A percentile compares a stretch with the other conserved stretches of the same genome.
Evolutionary conservation across 2,888 invertebrate species (phyloP).

Genomic region (Eretmocerus hayati): DNA sequence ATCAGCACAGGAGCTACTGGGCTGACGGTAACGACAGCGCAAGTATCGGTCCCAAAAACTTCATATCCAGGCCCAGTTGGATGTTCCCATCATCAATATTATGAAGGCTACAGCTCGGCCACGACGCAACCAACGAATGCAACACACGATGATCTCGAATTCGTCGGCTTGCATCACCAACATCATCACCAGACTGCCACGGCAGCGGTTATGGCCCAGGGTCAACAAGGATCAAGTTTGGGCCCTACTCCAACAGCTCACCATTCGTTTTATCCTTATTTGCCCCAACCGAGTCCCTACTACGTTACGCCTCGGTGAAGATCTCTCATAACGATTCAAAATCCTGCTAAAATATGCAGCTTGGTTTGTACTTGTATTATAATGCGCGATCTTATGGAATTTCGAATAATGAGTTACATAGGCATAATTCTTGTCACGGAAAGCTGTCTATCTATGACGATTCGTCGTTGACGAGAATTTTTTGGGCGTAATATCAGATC

Average conservation of each 20-base stretch:
- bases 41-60: constrained; percentile 10
- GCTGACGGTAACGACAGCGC: constrained; percentile 19
- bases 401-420: no score
- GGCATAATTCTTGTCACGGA: no score
- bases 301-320: constrained; percentile 40
- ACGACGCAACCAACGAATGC: constrained; percentile 9
- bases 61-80: constrained; percentile 33
- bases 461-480: no score
- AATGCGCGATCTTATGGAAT: no score
- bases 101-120: constrained; percentile 29
- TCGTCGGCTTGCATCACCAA: no score
- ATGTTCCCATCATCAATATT: constrained; percentile 34
- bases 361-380: no score
- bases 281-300: constrained; percentile 40
- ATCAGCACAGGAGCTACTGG: background rate
- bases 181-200: background rate
- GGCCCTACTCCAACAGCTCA: constrained; percentile 35
- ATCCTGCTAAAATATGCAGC: no score
- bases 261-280: constrained; percentile 42
- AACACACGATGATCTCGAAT: constrained; percentile 38
- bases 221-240: constrained; percentile 19
- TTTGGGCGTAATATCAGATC: no score
- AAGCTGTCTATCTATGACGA: no score
- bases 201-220: background rate
- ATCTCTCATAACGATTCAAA: no score